Evolutionary conservation across 2,888 invertebrate genomes (phyloP).

Genomic region (Drosophila pseudotakahashii): DNA sequence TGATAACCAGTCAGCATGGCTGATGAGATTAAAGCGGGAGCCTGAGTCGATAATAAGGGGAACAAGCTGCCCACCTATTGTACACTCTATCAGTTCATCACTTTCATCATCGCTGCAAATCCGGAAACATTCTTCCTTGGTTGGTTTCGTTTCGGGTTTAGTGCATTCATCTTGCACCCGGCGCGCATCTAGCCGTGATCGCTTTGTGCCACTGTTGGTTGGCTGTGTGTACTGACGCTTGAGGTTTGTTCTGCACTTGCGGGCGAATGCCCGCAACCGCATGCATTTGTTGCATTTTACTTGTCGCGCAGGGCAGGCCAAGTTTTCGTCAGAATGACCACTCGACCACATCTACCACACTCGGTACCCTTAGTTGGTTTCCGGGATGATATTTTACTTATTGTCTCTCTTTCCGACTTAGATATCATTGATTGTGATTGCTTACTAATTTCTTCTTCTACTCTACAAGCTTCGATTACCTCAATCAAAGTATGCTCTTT

Average conservation of each 20-base stretch:
- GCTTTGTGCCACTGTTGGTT: constrained; percentile 3
- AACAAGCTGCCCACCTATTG: background rate
- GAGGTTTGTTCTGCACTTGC: too few species aligned
- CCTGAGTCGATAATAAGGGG: background rate
- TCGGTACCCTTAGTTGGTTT: background rate
- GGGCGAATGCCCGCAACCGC: too few species aligned
- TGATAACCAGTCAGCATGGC: too few species aligned
- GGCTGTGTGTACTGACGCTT: too few species aligned
- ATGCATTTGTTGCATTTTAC: too few species aligned
- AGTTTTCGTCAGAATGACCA: background rate
- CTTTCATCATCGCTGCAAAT: background rate
- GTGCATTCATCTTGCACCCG: too few species aligned
- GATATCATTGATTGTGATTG: background rate
- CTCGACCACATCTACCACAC: background rate
- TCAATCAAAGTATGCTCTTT: background rate
- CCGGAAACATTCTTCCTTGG: background rate
- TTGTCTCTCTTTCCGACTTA: background rate
- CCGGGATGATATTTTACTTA: background rate
- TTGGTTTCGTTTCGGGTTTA: too few species aligned
- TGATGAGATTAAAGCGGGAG: too few species aligned
- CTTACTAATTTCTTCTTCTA: background rate
- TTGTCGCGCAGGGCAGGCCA: background rate
- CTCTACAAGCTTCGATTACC: background rate
- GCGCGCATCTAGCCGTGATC: background rate
- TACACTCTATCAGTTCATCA: background rate